Evolutionary conservation across 2,797 vertebrate species (phyloP).

Genomic region (Tolypeutes matacus): DNA sequence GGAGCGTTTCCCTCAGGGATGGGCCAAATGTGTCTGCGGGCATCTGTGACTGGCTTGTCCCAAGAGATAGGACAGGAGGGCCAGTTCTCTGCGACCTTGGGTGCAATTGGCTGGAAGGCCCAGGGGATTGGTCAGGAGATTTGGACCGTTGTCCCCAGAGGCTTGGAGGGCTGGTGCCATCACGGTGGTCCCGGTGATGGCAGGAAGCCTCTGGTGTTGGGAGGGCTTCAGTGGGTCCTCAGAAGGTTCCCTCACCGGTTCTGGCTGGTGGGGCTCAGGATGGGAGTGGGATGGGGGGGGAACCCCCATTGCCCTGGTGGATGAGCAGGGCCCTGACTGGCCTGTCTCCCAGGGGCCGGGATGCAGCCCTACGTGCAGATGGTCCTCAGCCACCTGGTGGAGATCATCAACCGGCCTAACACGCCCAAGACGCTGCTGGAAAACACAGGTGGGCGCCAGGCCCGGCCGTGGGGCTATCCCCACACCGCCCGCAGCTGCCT

Average conservation of each 20-base stretch:
- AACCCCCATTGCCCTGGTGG: no score
- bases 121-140: neutral
- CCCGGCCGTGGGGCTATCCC: neutral
- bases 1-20: neutral
- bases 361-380: slow-evolving; percentile 97
- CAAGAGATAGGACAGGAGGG: neutral
- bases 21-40: neutral
- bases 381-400: slow-evolving; percentile 95
- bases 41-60: slow-evolving; percentile 3
- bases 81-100: neutral
- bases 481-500: no score
- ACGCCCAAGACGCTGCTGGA: slow-evolving; percentile 97
- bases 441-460: slow-evolving; percentile 91
- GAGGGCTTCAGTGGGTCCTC: neutral
- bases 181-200: neutral
- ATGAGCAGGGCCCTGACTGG: neutral
- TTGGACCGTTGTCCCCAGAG: neutral
- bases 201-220: neutral
- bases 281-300: no score
- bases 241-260: neutral
- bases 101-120: neutral
- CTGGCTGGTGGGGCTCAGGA: neutral
- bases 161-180: neutral
- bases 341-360: slow-evolving; percentile 90
- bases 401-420: slow-evolving; percentile 97